Base-by-base conservation (phyloP, 2,113 vertebrate genomes). In the Bolborhynchus lineola region DNA sequence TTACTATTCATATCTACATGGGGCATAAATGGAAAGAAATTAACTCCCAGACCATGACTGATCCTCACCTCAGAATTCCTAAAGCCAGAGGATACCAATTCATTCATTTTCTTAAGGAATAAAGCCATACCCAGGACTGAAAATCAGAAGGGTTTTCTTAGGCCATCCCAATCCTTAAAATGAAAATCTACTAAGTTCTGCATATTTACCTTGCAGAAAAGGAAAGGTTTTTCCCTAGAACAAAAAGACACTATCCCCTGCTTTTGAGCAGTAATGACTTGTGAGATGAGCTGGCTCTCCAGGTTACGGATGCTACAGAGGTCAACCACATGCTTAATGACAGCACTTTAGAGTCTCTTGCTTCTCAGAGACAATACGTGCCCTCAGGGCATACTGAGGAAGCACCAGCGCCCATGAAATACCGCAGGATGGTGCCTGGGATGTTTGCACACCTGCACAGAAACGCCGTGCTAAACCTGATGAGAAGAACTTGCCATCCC, bases 371-470 rank as follows among this genome's bases (percentile, higher is more conserved):
- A 67, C 41, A 19, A 12, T 18, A 10, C 1, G 1, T 31, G 33
- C 10, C 35, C 44, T 7, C 71, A 24, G 35, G 57, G 7, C 42
- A 41, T 1, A 11, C 60, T 31, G 42, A 9, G 50, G 6, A n/a
- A 71, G n/a, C 1, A 0, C 3, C 46, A 16, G 52, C 5, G 10
- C 44, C 68, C 11, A 13, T 1, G 2, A 2, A 16, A 9, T 4
- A 18, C 25, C 6, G 3, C 59, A 16, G 75, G 33, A 8, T 0
- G 0, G 31, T 13, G 47, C 9, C 20, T 1, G 14, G 39, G 53
- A 13, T 16, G 21, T 5, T 3, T 3, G 4, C 2, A 28, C 26
- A 16, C 16, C 72, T 5, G 49, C 71, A n/a, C 4, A 1, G 33
- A 5, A 20, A 13, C 1, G 11, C 1, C 13, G 16, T 2, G 47